Conservation (phyloP, 2,888 invertebrate species). For the Pseudolycoriella hygida region DNA sequence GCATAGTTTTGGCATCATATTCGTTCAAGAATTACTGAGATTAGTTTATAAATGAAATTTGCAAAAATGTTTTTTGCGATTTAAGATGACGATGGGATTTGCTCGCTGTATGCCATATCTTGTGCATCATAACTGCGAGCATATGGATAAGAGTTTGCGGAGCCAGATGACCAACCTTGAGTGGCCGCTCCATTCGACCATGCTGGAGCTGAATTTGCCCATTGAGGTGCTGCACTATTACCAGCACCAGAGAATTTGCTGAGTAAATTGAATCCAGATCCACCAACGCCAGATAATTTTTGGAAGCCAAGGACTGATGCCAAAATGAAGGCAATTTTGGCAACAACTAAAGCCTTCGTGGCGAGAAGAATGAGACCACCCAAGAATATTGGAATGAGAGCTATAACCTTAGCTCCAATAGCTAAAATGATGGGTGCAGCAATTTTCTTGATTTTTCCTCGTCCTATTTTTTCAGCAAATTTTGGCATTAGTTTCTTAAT, state of each 20-base stretch:
- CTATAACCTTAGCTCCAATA: slow-evolving; percentile 52
- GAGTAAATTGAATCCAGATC: slow-evolving; percentile 12
- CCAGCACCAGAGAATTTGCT: slow-evolving; percentile 20
- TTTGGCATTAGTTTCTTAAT: background rate
- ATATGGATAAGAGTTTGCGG: slow-evolving; percentile 30
- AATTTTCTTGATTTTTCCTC: slow-evolving; percentile 60
- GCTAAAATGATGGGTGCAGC: slow-evolving; percentile 48
- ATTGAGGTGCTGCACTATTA: slow-evolving; percentile 8
- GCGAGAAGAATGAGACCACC: slow-evolving; percentile 55
- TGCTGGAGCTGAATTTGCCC: slow-evolving; percentile 13
- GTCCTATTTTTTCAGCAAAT: slow-evolving; percentile 32
- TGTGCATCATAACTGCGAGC: slow-evolving; percentile 41
- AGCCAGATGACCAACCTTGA: slow-evolving; percentile 13
- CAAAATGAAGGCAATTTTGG: slow-evolving; percentile 59
- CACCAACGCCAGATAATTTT: slow-evolving; percentile 41
- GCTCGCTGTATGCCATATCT: slow-evolving; percentile 52
- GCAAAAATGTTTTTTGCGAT: background rate
- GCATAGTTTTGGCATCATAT: background rate
- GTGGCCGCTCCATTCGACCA: slow-evolving; percentile 13
- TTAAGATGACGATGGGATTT: slow-evolving; percentile 21
- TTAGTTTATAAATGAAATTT: background rate
- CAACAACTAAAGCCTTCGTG: slow-evolving; percentile 57
- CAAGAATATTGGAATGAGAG: slow-evolving; percentile 49
- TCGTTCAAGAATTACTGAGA: background rate
- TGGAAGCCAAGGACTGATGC: slow-evolving; percentile 53